Percentiles rank a stretch among this genome's conserved stretches.
These are phyloP conservation scores for Pseudopleuronectes americanus DNA, from an alignment of 2,797 vertebrate genomes.

Conservation along the genomic window DNA sequence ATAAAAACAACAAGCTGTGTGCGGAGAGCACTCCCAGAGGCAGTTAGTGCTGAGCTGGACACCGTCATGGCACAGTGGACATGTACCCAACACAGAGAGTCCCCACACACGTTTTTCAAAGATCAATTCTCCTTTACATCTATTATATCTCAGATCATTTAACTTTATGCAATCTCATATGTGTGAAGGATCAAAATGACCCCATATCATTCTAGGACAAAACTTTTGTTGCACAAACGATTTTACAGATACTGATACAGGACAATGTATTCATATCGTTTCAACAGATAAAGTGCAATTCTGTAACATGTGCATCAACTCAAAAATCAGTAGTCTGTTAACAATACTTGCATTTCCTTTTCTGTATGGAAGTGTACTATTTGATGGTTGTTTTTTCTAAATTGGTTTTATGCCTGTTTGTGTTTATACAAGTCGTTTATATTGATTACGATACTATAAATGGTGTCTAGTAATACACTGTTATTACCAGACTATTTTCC, in stretches of 20 bases:
- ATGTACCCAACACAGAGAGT: slow-evolving; percentile 18
- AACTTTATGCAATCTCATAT: neutral
- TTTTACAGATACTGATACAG: neutral
- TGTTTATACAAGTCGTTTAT: too few relatives aligned
- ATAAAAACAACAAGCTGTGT: slow-evolving; percentile 51
- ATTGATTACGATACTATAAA: too few relatives aligned
- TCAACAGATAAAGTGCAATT: neutral
- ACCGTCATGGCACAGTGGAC: slow-evolving; percentile 10
- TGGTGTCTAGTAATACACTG: too few relatives aligned
- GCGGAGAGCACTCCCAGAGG: slow-evolving; percentile 37
- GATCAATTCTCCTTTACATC: too few relatives aligned
- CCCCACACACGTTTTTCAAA: neutral
- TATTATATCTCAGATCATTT: neutral
- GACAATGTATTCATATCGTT: neutral
- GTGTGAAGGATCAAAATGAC: neutral
- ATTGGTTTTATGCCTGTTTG: too few relatives aligned
- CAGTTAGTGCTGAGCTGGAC: slow-evolving; percentile 20
- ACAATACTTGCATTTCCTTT: too few relatives aligned
- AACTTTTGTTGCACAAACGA: neutral
- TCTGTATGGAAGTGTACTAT: too few relatives aligned
- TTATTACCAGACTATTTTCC: too few relatives aligned
- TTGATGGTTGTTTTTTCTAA: too few relatives aligned
- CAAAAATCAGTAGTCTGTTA: too few relatives aligned
- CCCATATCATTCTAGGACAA: neutral
- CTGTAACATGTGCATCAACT: too few relatives aligned